These are phyloP conservation scores for Drosophila bifasciata DNA, from an alignment of 1,140 invertebrate species.

Conservation along the genomic window DNA sequence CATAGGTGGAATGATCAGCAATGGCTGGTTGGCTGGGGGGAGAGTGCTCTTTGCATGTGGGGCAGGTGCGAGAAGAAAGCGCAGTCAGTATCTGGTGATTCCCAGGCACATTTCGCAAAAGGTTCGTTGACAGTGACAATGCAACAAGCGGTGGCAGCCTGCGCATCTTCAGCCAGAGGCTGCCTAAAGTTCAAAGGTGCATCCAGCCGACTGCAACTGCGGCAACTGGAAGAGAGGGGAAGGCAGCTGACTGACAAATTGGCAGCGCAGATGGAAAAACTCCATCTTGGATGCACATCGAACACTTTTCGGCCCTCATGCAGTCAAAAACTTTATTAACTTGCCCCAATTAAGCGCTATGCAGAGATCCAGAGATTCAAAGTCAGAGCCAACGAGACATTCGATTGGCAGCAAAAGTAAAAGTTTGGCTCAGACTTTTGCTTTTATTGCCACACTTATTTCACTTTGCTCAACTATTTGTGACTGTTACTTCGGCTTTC, in stretches of 20 bases:
- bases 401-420: constrained; percentile 57
- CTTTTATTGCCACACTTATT: constrained; percentile 49
- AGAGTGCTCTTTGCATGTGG: constrained; percentile 24
- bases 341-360: constrained; percentile 38
- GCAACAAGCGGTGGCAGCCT: constrained; percentile 45
- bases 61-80: constrained; percentile 15
- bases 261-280: constrained; percentile 55
- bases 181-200: constrained; percentile 59
- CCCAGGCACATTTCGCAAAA: constrained; percentile 55
- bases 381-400: constrained; percentile 25
- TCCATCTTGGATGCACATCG: constrained; percentile 57
- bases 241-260: constrained; percentile 76
- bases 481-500: constrained; percentile 44
- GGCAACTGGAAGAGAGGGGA: constrained; percentile 42
- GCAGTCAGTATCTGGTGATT: constrained; percentile 21
- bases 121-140: constrained; percentile 63
- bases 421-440: constrained; percentile 42
- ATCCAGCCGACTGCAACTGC: constrained; percentile 26
- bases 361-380: constrained; percentile 25
- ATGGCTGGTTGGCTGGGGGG: not conserved
- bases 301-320: constrained; percentile 31
- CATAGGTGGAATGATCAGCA: constrained; percentile 2
- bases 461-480: constrained; percentile 42
- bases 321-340: constrained; percentile 50
- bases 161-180: constrained; percentile 33